Evolutionary conservation across 2,113 vertebrate genomes (phyloP).

Genomic region (Caretta caretta): DNA sequence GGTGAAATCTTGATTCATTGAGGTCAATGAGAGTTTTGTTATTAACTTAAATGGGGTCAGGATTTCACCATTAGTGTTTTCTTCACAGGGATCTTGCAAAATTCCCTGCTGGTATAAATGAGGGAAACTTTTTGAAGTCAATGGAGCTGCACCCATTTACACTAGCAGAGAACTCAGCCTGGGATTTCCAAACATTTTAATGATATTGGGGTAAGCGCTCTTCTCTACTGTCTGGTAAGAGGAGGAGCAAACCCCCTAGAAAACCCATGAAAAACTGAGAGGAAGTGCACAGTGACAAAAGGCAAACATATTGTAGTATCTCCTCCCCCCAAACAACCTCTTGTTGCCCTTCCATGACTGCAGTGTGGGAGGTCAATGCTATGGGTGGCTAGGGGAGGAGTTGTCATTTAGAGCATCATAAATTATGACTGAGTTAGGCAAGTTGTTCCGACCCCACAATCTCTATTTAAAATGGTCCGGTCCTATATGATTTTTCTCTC

Average conservation of each 20-base stretch:
- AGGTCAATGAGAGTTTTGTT: rapidly evolving
- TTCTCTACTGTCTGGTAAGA: background rate
- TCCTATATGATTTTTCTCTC: background rate
- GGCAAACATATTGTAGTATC: background rate
- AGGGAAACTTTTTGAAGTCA: rapidly evolving
- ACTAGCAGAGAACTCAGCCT: background rate
- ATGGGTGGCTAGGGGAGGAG: background rate
- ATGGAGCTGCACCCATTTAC: background rate
- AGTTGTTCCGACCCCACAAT: background rate
- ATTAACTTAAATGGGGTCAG: rapidly evolving
- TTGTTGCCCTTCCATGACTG: background rate
- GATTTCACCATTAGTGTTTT: rapidly evolving
- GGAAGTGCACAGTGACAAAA: background rate
- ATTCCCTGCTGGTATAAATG: rapidly evolving
- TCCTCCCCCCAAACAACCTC: background rate
- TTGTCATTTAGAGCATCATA: background rate
- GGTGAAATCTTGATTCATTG: background rate
- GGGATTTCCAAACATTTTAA: background rate
- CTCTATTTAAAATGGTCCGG: background rate
- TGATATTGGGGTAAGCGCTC: background rate
- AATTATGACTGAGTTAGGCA: background rate
- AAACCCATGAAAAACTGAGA: background rate
- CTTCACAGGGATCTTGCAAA: background rate
- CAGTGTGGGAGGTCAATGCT: background rate
- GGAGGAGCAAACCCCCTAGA: background rate